A percentile compares a stretch with the other conserved stretches of the same genome.
Evolutionary conservation across 2,888 invertebrate species (phyloP).

Genomic region (Acronicta psi): DNA sequence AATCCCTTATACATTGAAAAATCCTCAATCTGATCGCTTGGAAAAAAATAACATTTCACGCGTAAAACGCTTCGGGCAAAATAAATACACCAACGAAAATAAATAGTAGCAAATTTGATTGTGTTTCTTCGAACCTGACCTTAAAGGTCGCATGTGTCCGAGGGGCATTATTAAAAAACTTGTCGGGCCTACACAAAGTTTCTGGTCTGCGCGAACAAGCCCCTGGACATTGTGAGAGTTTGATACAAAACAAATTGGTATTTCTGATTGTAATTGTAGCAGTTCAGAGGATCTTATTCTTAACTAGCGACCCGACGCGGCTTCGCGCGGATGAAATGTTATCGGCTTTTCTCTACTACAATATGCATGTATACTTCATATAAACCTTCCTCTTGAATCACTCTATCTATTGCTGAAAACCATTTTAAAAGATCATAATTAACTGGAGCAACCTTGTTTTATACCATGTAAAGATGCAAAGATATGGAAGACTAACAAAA

Average conservation of each 20-base stretch:
- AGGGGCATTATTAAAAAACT: conserved; percentile 33
- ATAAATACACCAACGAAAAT: not conserved
- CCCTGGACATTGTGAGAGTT: conserved; percentile 1
- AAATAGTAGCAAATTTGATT: not conserved
- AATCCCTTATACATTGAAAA: no score
- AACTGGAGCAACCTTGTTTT: no score
- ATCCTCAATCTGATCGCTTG: not conserved
- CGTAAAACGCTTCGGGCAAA: not conserved
- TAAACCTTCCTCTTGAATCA: no score
- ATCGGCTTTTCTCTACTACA: no score
- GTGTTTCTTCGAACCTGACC: conserved; percentile 3
- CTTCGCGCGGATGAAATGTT: no score
- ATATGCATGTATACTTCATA: no score
- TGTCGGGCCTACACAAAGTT: conserved; percentile 21
- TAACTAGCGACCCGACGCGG: no score
- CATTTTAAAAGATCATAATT: no score
- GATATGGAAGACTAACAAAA: no score
- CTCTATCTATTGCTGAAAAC: no score
- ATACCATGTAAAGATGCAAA: no score
- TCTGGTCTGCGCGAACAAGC: not conserved
- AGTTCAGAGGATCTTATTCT: not conserved
- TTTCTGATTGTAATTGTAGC: not conserved
- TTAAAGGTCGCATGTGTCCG: conserved; percentile 21
- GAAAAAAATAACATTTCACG: not conserved
- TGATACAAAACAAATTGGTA: not conserved